These are phyloP conservation scores for Pandemis heparana DNA, from an alignment of 2,888 invertebrate species.

Conservation along the genomic window DNA sequence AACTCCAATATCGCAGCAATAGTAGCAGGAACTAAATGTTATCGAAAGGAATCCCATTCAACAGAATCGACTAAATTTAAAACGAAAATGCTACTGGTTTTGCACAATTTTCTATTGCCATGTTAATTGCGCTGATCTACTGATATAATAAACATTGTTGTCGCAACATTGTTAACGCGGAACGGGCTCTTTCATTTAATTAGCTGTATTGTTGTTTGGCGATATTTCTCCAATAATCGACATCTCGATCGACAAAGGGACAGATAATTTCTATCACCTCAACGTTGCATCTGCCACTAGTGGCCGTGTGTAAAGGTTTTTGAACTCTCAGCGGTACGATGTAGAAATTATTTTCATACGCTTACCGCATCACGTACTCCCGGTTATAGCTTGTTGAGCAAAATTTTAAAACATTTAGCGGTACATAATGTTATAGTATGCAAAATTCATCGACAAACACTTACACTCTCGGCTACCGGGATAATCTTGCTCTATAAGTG, in stretches of 20 bases:
- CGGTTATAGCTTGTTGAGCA: constrained; percentile 44
- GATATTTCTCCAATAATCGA: constrained; percentile 59
- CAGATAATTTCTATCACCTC: constrained; percentile 58
- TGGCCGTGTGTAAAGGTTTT: constrained; percentile 53
- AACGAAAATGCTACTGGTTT: constrained; percentile 8
- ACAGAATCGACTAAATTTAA: constrained; percentile 19
- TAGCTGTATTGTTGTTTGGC: constrained; percentile 74
- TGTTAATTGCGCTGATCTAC: constrained; percentile 39
- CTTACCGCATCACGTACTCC: constrained; percentile 57
- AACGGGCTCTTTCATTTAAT: constrained; percentile 62
- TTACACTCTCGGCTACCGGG: constrained; percentile 31
- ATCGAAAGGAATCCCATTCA: background rate
- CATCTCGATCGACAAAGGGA: constrained; percentile 57
- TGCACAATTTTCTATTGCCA: constrained; percentile 33
- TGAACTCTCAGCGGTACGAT: constrained; percentile 54
- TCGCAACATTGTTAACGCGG: constrained; percentile 31
- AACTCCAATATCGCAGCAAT: background rate
- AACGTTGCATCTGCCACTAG: constrained; percentile 69
- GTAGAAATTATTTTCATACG: constrained; percentile 59
- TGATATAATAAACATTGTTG: constrained; percentile 39
- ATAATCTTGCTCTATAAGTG: constrained; percentile 53
- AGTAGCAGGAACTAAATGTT: background rate
- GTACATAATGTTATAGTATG: constrained; percentile 10
- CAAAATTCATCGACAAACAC: constrained; percentile 15
- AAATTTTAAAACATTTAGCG: constrained; percentile 25